Evolutionary conservation across 2,113 vertebrate genomes (phyloP).

Genomic region (Chaetodon auriga): DNA sequence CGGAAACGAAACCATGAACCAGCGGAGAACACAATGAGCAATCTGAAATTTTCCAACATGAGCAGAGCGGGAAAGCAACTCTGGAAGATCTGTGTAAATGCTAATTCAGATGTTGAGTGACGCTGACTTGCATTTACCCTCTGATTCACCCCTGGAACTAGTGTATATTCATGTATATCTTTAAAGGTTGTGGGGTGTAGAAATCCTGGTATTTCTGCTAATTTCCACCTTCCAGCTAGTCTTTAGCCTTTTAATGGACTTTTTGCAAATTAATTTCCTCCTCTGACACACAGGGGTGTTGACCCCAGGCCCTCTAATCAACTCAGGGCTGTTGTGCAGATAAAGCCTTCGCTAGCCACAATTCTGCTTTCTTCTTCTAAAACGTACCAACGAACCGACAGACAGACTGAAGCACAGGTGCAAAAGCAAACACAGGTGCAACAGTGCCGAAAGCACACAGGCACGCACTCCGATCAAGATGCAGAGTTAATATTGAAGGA

Average conservation of each 20-base stretch:
- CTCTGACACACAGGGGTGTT: constrained; percentile 17
- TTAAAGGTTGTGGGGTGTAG: constrained; percentile 28
- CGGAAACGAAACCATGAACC: neutral
- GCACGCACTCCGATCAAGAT: constrained; percentile 4
- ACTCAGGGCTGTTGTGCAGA: constrained; percentile 14
- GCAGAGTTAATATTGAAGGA: constrained; percentile 30
- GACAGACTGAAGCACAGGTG: constrained; percentile 16
- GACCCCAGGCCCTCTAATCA: constrained; percentile 41
- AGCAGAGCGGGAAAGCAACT: neutral
- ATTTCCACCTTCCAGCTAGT: constrained; percentile 44
- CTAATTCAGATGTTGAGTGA: constrained; percentile 32
- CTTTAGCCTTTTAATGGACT: constrained; percentile 63
- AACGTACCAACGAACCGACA: constrained; percentile 28
- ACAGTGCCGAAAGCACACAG: neutral
- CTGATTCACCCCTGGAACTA: constrained; percentile 8
- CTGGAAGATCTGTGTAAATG: constrained; percentile 12
- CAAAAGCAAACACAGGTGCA: constrained; percentile 10
- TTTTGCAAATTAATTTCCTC: constrained; percentile 43
- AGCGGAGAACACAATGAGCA: constrained; percentile 14
- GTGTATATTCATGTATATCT: constrained; percentile 55
- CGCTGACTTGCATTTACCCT: constrained; percentile 36
- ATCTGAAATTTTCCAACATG: constrained; percentile 17
- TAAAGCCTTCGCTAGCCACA: neutral
- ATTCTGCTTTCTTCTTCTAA: neutral
- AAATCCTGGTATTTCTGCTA: constrained; percentile 42